phyloP scores from a whole-genome alignment of 2,797 vertebrate genomes.

The Clarias platycephalus region DNA sequence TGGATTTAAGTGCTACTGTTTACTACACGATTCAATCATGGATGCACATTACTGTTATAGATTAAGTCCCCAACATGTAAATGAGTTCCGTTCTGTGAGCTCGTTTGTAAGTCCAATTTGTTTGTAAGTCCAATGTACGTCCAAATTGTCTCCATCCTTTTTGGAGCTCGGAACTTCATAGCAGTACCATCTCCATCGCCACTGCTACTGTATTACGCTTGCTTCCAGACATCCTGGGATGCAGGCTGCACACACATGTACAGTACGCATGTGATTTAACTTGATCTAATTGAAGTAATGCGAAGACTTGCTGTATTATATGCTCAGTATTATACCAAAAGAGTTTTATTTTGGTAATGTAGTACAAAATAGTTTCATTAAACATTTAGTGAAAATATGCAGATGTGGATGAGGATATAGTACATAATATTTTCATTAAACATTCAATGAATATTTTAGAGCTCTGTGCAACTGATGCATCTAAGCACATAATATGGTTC shows the following conservation, averaged over 20 bases:
- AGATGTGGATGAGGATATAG: slow-evolving; percentile 24
- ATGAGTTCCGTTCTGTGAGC: too few relatives aligned
- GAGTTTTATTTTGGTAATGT: slow-evolving; percentile 26
- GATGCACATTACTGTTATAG: slow-evolving; percentile 17
- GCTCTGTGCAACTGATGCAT: slow-evolving; percentile 13
- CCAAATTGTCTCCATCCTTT: too few relatives aligned
- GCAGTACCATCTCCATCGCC: too few relatives aligned
- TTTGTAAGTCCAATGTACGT: too few relatives aligned
- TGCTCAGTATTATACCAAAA: not conserved
- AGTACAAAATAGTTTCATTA: slow-evolving; percentile 17
- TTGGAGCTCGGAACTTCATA: too few relatives aligned
- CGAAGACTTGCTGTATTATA: not conserved
- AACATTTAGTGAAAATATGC: slow-evolving; percentile 27
- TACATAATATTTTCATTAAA: slow-evolving; percentile 18
- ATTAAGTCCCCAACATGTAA: too few relatives aligned
- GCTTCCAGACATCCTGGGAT: too few relatives aligned
- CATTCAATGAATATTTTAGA: slow-evolving; percentile 24
- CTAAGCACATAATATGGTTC: not conserved
- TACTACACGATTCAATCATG: slow-evolving; percentile 21
- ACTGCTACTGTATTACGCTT: too few relatives aligned
- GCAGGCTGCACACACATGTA: too few relatives aligned
- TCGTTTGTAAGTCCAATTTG: too few relatives aligned
- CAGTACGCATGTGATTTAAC: too few relatives aligned
- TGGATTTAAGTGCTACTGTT: not conserved
- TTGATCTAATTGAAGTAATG: too few relatives aligned